Conservation (phyloP, 2,888 invertebrate genomes). For the Parelbella ahira region DNA sequence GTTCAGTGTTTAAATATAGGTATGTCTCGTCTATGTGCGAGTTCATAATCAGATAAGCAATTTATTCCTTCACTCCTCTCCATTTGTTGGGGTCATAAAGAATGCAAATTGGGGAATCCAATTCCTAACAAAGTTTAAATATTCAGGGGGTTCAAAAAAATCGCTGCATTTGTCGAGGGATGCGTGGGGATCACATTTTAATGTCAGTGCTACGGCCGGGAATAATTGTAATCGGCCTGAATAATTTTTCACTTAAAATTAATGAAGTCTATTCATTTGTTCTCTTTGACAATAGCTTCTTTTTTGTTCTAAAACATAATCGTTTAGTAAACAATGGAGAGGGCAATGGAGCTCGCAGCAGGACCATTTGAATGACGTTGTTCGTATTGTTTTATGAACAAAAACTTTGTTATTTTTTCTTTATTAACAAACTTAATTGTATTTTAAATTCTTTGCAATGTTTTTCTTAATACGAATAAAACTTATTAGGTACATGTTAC, state of each 20-base stretch:
- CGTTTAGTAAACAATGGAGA: too few relatives aligned
- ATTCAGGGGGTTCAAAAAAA: slow-evolving; percentile 37
- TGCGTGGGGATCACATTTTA: slow-evolving; percentile 27
- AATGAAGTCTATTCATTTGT: slow-evolving; percentile 17
- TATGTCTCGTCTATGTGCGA: too few relatives aligned
- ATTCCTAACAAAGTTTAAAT: slow-evolving; percentile 35
- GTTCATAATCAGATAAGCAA: slow-evolving; percentile 5
- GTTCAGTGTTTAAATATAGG: too few relatives aligned
- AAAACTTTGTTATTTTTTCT: too few relatives aligned
- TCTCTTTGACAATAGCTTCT: slow-evolving; percentile 19
- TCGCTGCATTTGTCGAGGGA: slow-evolving; percentile 30
- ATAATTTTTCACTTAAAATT: slow-evolving; percentile 20
- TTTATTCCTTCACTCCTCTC: slow-evolving; percentile 3
- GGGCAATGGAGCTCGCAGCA: too few relatives aligned
- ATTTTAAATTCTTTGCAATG: too few relatives aligned
- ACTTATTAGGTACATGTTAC: too few relatives aligned
- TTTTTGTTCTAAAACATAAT: too few relatives aligned
- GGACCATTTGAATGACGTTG: too few relatives aligned
- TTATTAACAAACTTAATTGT: too few relatives aligned
- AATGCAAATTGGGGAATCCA: slow-evolving; percentile 37
- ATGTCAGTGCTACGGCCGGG: slow-evolving; percentile 9
- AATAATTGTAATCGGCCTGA: slow-evolving; percentile 8
- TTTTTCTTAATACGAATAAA: too few relatives aligned
- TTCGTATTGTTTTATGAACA: too few relatives aligned
- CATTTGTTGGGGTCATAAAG: slow-evolving; percentile 31